Evolutionary conservation across 2,888 invertebrate genomes (phyloP), one percentile per base, ranked within the genome.

Genomic region (Cataglyphis altisquamis): DNA sequence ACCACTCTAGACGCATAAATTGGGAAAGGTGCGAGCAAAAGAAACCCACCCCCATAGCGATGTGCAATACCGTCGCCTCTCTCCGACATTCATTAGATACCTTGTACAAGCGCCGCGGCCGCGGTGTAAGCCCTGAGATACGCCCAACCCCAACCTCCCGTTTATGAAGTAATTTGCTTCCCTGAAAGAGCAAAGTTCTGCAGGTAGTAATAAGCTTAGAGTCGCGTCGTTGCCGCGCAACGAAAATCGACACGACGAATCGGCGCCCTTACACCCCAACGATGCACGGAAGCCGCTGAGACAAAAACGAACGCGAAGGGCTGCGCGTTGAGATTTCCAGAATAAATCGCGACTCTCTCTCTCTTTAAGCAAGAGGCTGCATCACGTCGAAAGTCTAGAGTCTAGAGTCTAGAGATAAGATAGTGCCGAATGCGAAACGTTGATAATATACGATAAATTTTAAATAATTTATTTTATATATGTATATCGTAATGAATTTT

Each of bases 81-180:
- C 83, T 55, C 84, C 84, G 86, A 88, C 91, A 88, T 89, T 91
- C 90, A 88, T 91, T 89, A 91, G 90, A 86, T 85, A 87, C 86
- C 88, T 86, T 88, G 87, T 89, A 85, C 81, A 68, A 68, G 84
- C 82, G 74, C 83, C 73, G 67, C 84, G 83, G 70, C 77, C 86
- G 80, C 86, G 73, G 88, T 66, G 64, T 82, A 80, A 82, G 83
- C 83, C 78, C 86, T 78, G 85, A 87, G 86, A 87, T 88, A 87
- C 84, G 84, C 88, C 64, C 86, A 78, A 66, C 67, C 87, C 83
- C 67, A n/a, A 52, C 52, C 52, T 73, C 70, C 81, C 86, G 88
- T 87, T 90, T 90, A 90, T 90, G 88, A 89, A 91, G 90, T 91
- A 91, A 91, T 90, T 91, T 88, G 87, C 88, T 82, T 84, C 83